Conservation (phyloP, 2,797 vertebrate species). For the Hypotaenidia okinawae region DNA sequence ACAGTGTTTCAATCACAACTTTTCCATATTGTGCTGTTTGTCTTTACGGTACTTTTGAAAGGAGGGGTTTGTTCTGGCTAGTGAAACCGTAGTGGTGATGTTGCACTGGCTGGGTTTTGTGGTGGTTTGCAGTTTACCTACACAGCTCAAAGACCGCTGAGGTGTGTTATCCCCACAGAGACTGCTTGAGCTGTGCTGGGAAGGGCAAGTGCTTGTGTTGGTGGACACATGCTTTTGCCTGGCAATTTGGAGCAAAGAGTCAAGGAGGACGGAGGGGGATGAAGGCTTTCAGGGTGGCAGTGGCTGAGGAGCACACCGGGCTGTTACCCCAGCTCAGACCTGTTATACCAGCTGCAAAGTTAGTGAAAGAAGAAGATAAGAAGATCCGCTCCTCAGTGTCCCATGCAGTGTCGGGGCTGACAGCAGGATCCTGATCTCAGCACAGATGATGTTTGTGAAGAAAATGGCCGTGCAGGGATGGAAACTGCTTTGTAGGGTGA, state of each 20-base stretch:
- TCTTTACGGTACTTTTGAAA: not conserved
- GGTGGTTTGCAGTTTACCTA: not conserved
- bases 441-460: not conserved
- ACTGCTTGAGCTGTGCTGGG: not conserved
- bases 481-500: not conserved
- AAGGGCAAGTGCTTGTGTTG: not conserved
- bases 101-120: not conserved
- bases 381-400: not conserved
- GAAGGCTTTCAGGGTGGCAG: not conserved
- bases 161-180: not conserved
- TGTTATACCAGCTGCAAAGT: not conserved
- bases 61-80: not conserved
- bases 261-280: not conserved
- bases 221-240: not conserved
- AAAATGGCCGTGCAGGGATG: not conserved
- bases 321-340: not conserved
- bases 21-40: not conserved
- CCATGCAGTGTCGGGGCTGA: not conserved
- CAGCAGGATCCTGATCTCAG: not conserved
- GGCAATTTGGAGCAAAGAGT: not conserved
- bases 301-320: not conserved
- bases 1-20: constrained; percentile 30
- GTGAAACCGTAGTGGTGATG: not conserved
- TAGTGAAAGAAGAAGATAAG: not conserved
- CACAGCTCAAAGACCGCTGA: not conserved